A percentile compares a stretch with the other conserved stretches of the same genome.
phyloP scores from a whole-genome alignment of 1,140 invertebrate species.

The Palaemon carinicauda region DNA sequence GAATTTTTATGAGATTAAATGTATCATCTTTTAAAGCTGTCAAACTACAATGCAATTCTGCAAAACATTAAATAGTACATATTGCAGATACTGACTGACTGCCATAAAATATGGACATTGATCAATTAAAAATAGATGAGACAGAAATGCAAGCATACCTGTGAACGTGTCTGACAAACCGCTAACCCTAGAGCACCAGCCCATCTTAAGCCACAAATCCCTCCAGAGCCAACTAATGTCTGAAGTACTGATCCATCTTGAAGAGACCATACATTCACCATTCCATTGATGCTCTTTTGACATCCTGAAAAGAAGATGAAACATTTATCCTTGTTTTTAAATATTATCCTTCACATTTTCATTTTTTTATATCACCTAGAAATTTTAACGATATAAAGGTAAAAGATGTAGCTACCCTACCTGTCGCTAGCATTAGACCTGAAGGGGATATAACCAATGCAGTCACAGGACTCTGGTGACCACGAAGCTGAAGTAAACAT shows the following conservation, averaged over 20 bases:
- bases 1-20: too few relatives aligned
- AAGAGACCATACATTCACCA: slow-evolving; percentile 74
- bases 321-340: not conserved
- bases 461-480: slow-evolving; percentile 70
- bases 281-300: slow-evolving; percentile 67
- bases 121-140: not conserved
- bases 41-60: too few relatives aligned
- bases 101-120: too few relatives aligned
- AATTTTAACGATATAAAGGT: not conserved
- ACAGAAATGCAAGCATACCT: slow-evolving; percentile 63
- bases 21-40: too few relatives aligned
- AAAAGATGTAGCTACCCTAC: slow-evolving; percentile 57
- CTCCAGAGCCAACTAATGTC: slow-evolving; percentile 69
- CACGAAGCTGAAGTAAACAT: slow-evolving; percentile 66
- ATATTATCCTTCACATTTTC: not conserved
- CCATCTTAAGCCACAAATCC: slow-evolving; percentile 69
- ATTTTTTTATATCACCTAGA: not conserved
- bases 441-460: slow-evolving; percentile 68
- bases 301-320: slow-evolving; percentile 18
- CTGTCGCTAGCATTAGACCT: slow-evolving; percentile 70
- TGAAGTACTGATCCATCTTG: slow-evolving; percentile 71
- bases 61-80: too few relatives aligned
- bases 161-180: slow-evolving; percentile 69
- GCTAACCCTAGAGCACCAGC: slow-evolving; percentile 66
- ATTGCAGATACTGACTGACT: too few relatives aligned